Evolutionary conservation across 2,888 invertebrate species (phyloP), one percentile per base, ranked within the genome.

Genomic region (Campopleginae sp.): DNA sequence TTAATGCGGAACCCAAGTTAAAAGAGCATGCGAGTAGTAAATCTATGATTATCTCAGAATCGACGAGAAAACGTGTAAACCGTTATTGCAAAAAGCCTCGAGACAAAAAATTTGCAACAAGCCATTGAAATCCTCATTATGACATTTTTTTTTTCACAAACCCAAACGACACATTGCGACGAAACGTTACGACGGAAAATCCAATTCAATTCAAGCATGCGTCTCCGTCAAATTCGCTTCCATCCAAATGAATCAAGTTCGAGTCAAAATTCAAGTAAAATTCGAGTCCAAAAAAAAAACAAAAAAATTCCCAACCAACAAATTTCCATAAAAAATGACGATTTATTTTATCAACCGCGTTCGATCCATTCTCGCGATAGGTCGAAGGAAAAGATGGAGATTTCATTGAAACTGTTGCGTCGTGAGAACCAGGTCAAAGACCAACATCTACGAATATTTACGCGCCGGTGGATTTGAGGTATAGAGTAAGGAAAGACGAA

Each of bases 11-110:
- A 76, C 71, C 71, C 75, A 65, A 80, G 1, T 75, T 46, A 71
- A 23, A 71, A 58, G 17, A 58, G 42, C 84, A 84, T 84, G 84
- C 84, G 46, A 54, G n/a, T 54, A n/a, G 80, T 38, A 10, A n/a
- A 54, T 72, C 44, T 68, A n/a, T 63, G 8, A 23, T 66, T 48
- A 17, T 58, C 7, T 61, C 38, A 27, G 0, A 14, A n/a, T 72
- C 3, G 23, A 5, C 42, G 19, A 72, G 14, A 38, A 33, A 72
- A 77, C 63, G 78, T 42, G 70, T 81, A 72, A n/a, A 10, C 33
- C 42, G 54, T 58, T 77, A 27, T 27, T 63, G 38, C 14, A 19
- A 54, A 33, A 51, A 58, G 10, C 31, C 14, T 12, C 51, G 38
- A 61, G 19, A 14, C 1, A 17, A n/a, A 38, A 58, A 58, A 68